phyloP scores from a whole-genome alignment of 2,113 vertebrate species.

The Rutilus rutilus region DNA sequence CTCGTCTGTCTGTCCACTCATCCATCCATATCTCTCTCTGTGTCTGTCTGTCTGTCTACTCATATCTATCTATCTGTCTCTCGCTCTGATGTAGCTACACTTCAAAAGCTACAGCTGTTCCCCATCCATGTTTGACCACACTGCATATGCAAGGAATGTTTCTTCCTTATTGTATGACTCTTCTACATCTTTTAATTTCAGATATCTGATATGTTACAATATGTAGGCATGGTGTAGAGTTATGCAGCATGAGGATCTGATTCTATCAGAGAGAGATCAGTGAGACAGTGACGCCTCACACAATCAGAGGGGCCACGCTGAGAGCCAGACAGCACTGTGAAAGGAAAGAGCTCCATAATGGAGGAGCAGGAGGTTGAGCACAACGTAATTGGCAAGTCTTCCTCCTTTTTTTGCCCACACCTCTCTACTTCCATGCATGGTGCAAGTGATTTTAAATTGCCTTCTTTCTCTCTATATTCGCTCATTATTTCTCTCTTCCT shows the following conservation, averaged over 20 bases:
- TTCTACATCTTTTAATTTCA: not conserved
- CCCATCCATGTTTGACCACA: not conserved
- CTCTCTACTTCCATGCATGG: constrained; percentile 39
- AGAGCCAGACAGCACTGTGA: constrained; percentile 57
- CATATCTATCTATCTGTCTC: not conserved
- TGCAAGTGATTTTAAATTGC: constrained; percentile 52
- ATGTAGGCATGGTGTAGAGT: constrained; percentile 1
- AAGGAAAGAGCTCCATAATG: constrained; percentile 67
- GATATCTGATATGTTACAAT: constrained; percentile 2
- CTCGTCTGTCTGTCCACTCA: not conserved
- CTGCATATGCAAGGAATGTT: not conserved
- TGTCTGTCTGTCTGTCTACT: not conserved
- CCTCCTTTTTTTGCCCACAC: constrained; percentile 30
- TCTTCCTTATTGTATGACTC: not conserved
- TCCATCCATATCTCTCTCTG: not conserved
- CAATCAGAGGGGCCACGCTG: constrained; percentile 33
- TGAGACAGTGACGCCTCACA: constrained; percentile 25
- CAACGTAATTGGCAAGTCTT: constrained; percentile 50
- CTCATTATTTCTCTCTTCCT: constrained; percentile 30
- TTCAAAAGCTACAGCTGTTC: not conserved
- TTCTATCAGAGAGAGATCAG: constrained; percentile 37
- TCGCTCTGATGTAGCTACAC: not conserved
- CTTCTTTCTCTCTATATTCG: constrained; percentile 42
- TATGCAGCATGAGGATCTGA: constrained; percentile 27
- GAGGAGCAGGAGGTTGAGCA: constrained; percentile 63